These are phyloP conservation scores for Timema podura DNA, from an alignment of 2,888 invertebrate species.

Conservation along the genomic window DNA sequence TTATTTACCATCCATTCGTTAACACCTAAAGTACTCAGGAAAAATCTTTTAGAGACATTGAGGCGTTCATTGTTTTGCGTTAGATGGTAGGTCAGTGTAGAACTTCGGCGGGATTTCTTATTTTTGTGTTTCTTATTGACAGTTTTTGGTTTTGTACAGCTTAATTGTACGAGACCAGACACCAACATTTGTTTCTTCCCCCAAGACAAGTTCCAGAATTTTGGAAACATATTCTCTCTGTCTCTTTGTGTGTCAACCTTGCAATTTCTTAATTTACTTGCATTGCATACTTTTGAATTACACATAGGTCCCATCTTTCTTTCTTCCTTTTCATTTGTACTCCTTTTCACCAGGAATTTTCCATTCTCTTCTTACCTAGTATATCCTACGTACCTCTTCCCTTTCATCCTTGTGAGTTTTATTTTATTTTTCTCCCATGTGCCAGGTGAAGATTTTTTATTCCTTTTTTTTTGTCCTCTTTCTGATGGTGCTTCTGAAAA, in stretches of 20 bases:
- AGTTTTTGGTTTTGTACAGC: background rate
- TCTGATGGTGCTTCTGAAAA: background rate
- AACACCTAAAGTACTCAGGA: constrained; percentile 7
- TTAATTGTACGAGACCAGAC: background rate
- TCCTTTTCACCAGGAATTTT: background rate
- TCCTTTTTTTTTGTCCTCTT: background rate
- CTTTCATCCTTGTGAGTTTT: background rate
- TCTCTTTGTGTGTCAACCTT: background rate
- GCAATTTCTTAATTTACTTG: background rate
- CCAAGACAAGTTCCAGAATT: background rate
- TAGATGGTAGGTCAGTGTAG: background rate
- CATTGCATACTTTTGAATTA: background rate
- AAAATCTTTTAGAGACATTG: background rate
- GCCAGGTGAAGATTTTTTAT: background rate
- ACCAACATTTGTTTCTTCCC: background rate
- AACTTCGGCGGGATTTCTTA: constrained; percentile 3
- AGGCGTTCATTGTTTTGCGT: background rate
- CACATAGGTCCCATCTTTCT: background rate
- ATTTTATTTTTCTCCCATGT: background rate
- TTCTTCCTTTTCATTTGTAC: background rate
- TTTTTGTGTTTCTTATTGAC: background rate
- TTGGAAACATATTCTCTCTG: background rate
- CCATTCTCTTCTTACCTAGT: background rate
- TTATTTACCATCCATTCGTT: constrained; percentile 4
- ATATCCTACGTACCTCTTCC: background rate